Base-by-base conservation (phyloP, 2,888 invertebrate species). In the Theodoxus fluviatilis region DNA sequence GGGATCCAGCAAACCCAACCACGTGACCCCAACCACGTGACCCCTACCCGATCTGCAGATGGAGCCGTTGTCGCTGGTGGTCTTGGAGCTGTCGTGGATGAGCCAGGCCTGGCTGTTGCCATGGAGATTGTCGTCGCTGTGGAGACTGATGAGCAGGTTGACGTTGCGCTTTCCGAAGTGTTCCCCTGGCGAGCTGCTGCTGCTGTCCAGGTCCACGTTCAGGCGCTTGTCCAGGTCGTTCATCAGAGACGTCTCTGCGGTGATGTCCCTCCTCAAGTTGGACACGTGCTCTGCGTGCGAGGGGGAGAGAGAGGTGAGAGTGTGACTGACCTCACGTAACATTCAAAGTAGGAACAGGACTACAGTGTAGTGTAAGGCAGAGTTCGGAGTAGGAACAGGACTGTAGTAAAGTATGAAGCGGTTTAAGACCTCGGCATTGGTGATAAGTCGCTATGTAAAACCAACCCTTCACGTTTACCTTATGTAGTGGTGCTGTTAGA, bases 241-340 rank as follows among this genome's bases (percentile, higher is more conserved):
- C 84, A 84, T 84, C 35, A 84, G 71, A 0, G 84, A 84, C 0
- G 84, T 84, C 68, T 84, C 84, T 1, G 83, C 84, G 4, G 84
- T 84, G 33, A 84, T 81, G 73, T 84, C 84, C 37, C 83, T 74
- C 28, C 84, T 71, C 15, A 84, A 75, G 68, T 83, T 83, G 1
- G 82, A 80, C 7, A n/a, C n/a, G n/a, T n/a, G n/a, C n/a, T n/a
- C n/a, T n/a, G n/a, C n/a, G n/a, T n/a, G n/a, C n/a, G n/a, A n/a
- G n/a, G n/a, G n/a, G n/a, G n/a, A n/a, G n/a, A n/a, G n/a, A n/a
- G n/a, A n/a, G n/a, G n/a, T n/a, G n/a, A n/a, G n/a, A n/a, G n/a
- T n/a, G n/a, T n/a, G n/a, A n/a, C n/a, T n/a, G n/a, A n/a, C n/a
- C n/a, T n/a, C n/a, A n/a, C n/a, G n/a, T n/a, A n/a, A n/a, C n/a